Percentiles rank a stretch among this genome's conserved stretches.
These are phyloP conservation scores for Leptonema lineaticorne DNA, from an alignment of 1,140 invertebrate genomes.

Conservation along the genomic window DNA sequence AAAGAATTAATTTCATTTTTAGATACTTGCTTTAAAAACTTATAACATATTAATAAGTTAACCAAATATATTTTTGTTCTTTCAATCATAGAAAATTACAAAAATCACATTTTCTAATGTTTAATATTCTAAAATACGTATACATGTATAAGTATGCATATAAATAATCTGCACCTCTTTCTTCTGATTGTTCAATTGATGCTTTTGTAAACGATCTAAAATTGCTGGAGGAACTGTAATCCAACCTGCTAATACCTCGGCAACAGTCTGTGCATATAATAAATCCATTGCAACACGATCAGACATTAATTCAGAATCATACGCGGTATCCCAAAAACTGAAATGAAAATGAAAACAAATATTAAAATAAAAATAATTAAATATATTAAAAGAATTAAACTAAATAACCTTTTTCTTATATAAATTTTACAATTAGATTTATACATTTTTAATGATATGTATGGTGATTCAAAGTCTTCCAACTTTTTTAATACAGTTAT, in stretches of 20 bases:
- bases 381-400: background rate
- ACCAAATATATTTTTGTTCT: no score
- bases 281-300: conserved; percentile 83
- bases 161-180: conserved; percentile 63
- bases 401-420: conserved; percentile 69
- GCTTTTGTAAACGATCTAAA: conserved; percentile 65
- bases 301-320: conserved; percentile 78
- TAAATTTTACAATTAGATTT: conserved; percentile 68
- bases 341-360: conserved; percentile 35
- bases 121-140: no score
- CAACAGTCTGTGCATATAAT: conserved; percentile 83
- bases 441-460: conserved; percentile 77
- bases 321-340: conserved; percentile 87
- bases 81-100: no score
- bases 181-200: conserved; percentile 76
- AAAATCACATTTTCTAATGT: no score
- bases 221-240: conserved; percentile 72
- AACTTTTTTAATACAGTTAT: conserved; percentile 79
- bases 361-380: background rate
- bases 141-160: no score
- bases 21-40: conserved; percentile 1
- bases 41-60: no score
- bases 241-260: conserved; percentile 86
- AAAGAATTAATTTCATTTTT: background rate
- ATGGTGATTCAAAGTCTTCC: conserved; percentile 95